Base-by-base conservation (phyloP, 2,888 invertebrate genomes). In the Marasmarcha lunaedactyla region DNA sequence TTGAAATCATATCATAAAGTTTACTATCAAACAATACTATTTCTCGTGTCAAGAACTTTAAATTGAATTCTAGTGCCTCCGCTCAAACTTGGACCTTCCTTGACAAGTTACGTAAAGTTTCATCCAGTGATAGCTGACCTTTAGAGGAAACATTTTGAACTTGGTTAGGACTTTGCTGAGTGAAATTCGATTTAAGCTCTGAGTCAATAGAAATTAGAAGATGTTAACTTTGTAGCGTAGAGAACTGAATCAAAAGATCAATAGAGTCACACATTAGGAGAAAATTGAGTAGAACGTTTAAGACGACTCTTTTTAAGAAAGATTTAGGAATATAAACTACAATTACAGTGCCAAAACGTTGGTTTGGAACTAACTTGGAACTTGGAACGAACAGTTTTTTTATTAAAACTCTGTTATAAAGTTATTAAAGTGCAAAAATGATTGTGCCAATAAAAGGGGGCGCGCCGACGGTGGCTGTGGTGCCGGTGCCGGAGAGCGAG, bases 401-500 rank as follows among this genome's bases (percentile, higher is more conserved):
- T 5, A 33, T 7, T 33, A n/a, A n/a, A n/a, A 33, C 11, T 33
- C n/a, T n/a, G 11, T 25, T 10, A 33, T 33, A 15, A 6, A 30
- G 39, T 46, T 38, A 20, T 33, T 1, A 26, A 30, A 44, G 39
- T 41, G 35, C 48, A 20, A 20, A 20, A 48, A 78, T 76, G 77
- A 70, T 69, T 51, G 77, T 67, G 53, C 56, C 73, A 35, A 55
- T 68, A 57, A 70, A 71, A 41, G 70, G 67, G 2, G 79, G 84
- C 15, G 83, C 81, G 47, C 86, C 87, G 44, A 85, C 87, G 47
- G 87, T 86, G 65, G 83, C 85, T 6, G 86, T 88, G 66, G 84
- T 88, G 38, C 84, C 87, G 33, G 85, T 87, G 27, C 87, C 88
- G 6, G 91, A 90, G 68, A 89, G 90, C 51, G 91, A 91, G 83